Conservation (phyloP, 2,888 invertebrate genomes). For the Caenorhabditis zanzibari region DNA sequence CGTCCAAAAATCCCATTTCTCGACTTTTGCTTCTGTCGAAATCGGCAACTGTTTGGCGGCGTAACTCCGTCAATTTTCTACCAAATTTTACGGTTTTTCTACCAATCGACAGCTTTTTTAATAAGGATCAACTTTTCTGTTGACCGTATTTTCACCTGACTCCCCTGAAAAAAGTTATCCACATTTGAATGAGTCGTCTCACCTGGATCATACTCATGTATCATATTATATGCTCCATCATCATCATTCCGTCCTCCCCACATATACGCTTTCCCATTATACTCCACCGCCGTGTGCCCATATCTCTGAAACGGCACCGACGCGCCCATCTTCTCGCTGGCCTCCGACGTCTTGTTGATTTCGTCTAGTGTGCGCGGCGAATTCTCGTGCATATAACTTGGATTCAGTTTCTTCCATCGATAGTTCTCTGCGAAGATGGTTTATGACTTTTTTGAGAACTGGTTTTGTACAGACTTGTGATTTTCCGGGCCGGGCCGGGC, state of each 20-base stretch:
- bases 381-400: slow-evolving; percentile 7
- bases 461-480: too few relatives aligned
- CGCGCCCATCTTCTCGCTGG: background rate
- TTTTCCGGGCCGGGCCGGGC: too few relatives aligned
- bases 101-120: too few relatives aligned
- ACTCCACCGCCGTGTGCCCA: slow-evolving; percentile 93
- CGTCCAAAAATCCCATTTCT: too few relatives aligned
- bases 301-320: slow-evolving; percentile 90
- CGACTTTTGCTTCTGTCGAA: too few relatives aligned
- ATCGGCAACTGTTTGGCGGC: too few relatives aligned
- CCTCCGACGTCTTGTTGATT: background rate
- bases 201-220: slow-evolving; percentile 91
- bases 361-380: slow-evolving; percentile 13
- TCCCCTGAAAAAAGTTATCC: background rate
- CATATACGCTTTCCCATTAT: slow-evolving; percentile 89
- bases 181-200: slow-evolving; percentile 81
- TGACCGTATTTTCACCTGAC: too few relatives aligned
- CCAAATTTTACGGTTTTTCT: too few relatives aligned
- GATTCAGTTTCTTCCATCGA: slow-evolving; percentile 53
- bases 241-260: slow-evolving; percentile 95
- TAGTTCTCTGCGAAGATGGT: slow-evolving; percentile 45
- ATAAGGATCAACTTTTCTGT: too few relatives aligned
- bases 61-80: too few relatives aligned
- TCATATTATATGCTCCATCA: slow-evolving; percentile 89
- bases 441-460: background rate